Evolutionary conservation across 2,113 vertebrate species (phyloP), one percentile per base, ranked within the genome.

Genomic region (Oryzias woworae): DNA sequence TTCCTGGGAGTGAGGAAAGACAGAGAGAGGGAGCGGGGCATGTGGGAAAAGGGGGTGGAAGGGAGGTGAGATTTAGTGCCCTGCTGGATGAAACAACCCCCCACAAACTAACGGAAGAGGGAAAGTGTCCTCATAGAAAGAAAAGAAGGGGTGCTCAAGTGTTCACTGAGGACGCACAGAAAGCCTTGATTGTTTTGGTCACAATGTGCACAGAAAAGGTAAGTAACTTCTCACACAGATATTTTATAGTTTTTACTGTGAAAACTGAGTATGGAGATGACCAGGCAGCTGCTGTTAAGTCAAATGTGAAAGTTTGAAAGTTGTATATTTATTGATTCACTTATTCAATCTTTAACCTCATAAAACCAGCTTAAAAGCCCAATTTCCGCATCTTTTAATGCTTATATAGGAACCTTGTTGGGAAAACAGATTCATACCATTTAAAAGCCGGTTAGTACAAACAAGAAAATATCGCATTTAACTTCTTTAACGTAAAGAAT

Each of bases 51-150:
- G 23, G 81, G 80, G 85, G 82, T 82, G 88, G 81, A 80, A 80
- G 83, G 81, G 46, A 79, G 70, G 12, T 57, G 81, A 88, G 90
- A 90, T 92, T 91, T 91, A 90, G 86, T 85, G 89, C 88, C 52
- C 69, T 83, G 77, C 74, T 70, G 80, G 81, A 87, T 87, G 87
- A 84, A 88, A 84, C 85, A 87, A 89, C 88, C 90, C 89, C 89
- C 90, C 90, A 91, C 88, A 69, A 86, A 86, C 75, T 64, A 73
- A 80, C 86, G n/a, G 61, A 36, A 78, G 84, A 87, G 88, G 80
- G 85, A 88, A 80, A 82, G 78, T 66, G 70, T 82, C 54, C 81
- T 80, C 70, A 81, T 56, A 66, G 75, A 60, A 75, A 81, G 81
- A 88, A 80, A 85, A 58, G 81, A 79, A 63, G 81, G 82, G 80